These are phyloP conservation scores for Epirrhoe alternata DNA, from an alignment of 2,888 invertebrate genomes.

Conservation along the genomic window DNA sequence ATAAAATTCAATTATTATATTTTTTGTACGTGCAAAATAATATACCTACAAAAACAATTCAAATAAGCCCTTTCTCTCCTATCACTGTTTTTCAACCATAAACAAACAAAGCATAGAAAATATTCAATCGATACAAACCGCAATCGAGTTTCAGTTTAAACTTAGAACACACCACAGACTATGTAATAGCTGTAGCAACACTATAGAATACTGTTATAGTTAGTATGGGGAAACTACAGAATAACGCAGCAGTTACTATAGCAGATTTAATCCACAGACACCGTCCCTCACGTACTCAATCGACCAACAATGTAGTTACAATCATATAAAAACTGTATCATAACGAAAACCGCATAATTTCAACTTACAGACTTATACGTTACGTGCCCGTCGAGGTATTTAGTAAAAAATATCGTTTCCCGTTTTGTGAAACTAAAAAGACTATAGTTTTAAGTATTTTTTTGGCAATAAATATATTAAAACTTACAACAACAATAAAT, in stretches of 20 bases:
- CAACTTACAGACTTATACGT: conserved; percentile 39
- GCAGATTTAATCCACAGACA: conserved; percentile 14
- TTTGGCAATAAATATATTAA: too few species aligned
- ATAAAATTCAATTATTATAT: background rate
- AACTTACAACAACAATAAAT: too few species aligned
- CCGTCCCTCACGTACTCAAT: conserved; percentile 64
- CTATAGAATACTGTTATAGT: conserved; percentile 9
- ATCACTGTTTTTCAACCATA: conserved; percentile 43
- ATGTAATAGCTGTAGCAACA: conserved; percentile 1
- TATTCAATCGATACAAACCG: conserved; percentile 53
- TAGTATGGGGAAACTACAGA: conserved; percentile 11
- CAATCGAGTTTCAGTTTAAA: conserved; percentile 59
- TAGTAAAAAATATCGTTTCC: conserved; percentile 19
- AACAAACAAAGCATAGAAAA: conserved; percentile 53
- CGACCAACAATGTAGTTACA: conserved; percentile 67
- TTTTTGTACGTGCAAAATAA: background rate
- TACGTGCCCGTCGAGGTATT: conserved; percentile 36
- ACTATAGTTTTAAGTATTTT: too few species aligned
- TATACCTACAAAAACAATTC: background rate
- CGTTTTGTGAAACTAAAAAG: too few species aligned
- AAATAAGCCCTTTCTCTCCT: conserved; percentile 19
- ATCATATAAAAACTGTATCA: conserved; percentile 72
- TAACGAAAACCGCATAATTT: conserved; percentile 69
- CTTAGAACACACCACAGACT: conserved; percentile 44
- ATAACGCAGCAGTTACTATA: conserved; percentile 8